A percentile compares a stretch with the other conserved stretches of the same genome.
Evolutionary conservation across 2,888 invertebrate genomes (phyloP).

Genomic region (Lomographa bimaculata): DNA sequence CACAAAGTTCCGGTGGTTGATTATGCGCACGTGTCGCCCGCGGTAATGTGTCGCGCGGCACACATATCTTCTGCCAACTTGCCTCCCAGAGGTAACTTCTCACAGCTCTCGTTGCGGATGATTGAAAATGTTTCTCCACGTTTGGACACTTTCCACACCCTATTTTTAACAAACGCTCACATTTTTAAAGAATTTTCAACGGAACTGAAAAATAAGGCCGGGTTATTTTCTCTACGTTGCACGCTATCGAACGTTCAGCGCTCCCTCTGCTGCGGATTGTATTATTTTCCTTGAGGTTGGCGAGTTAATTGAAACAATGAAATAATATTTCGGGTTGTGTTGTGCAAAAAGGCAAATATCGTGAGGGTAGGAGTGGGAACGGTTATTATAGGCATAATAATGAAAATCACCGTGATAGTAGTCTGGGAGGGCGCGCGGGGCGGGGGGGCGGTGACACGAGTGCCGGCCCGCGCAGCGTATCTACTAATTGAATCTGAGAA

Average conservation of each 20-base stretch:
- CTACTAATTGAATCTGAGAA: slow-evolving; percentile 78
- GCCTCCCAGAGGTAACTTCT: slow-evolving; percentile 36
- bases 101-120: slow-evolving; percentile 33
- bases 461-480: slow-evolving; percentile 50
- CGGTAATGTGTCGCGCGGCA: slow-evolving; percentile 35
- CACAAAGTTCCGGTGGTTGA: slow-evolving; percentile 39
- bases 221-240: slow-evolving; percentile 8
- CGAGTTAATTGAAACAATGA: slow-evolving; percentile 34
- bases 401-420: slow-evolving; percentile 43
- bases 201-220: slow-evolving; percentile 10
- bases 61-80: slow-evolving; percentile 30
- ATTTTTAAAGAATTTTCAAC: slow-evolving; percentile 12
- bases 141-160: slow-evolving; percentile 17
- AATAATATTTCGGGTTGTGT: slow-evolving; percentile 30
- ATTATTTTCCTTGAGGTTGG: slow-evolving; percentile 25
- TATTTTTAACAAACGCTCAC: slow-evolving; percentile 14
- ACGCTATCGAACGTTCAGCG: slow-evolving; percentile 12
- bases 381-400: slow-evolving; percentile 46
- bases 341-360: slow-evolving; percentile 35
- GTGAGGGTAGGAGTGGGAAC: slow-evolving; percentile 32
- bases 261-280: slow-evolving; percentile 26
- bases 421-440: slow-evolving; percentile 25
- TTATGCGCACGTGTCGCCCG: slow-evolving; percentile 41
- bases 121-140: slow-evolving; percentile 34
- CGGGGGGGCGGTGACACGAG: slow-evolving; percentile 33